A percentile compares a stretch with the other conserved stretches of the same genome.
Conservation (phyloP, 2,888 invertebrate species). For the Oscheius sp. region DNA sequence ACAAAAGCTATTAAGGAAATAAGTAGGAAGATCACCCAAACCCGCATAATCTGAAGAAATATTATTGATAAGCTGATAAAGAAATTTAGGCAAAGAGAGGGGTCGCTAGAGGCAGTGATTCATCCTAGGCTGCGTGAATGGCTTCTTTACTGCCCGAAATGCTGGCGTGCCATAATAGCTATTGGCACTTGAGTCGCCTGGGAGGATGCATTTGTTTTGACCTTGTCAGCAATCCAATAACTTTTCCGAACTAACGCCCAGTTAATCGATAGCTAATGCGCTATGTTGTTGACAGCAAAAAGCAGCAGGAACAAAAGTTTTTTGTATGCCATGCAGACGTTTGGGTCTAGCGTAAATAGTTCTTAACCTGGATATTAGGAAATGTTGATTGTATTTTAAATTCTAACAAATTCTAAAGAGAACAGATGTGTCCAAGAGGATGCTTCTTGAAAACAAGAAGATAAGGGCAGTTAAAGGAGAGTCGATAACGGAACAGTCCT, state of each 20-base stretch:
- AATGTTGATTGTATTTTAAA: no score
- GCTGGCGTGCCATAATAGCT: conserved; percentile 13
- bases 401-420: no score
- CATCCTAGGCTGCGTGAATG: conserved; percentile 4
- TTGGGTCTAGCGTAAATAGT: no score
- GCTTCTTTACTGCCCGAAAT: conserved; percentile 24
- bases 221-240: conserved; percentile 1
- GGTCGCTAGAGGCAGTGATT: conserved; percentile 12
- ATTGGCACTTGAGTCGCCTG: conserved; percentile 1
- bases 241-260: no score
- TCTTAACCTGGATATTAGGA: no score
- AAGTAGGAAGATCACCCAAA: conserved; percentile 31
- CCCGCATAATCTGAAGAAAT: conserved; percentile 28
- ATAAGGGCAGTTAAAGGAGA: conserved; percentile 11
- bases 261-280: no score
- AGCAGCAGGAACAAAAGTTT: no score
- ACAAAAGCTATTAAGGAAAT: conserved; percentile 7
- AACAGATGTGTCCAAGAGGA: no score
- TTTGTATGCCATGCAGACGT: no score
- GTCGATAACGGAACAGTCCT: conserved; percentile 6
- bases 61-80: conserved; percentile 1
- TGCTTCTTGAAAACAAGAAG: conserved; percentile 12
- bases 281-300: no score
- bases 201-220: conserved; percentile 19
- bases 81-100: not conserved